These are phyloP conservation scores for Aurelia coerulea DNA, from an alignment of 30 jellyfish, hydroid and myxozoan genomes.

Conservation along the genomic window DNA sequence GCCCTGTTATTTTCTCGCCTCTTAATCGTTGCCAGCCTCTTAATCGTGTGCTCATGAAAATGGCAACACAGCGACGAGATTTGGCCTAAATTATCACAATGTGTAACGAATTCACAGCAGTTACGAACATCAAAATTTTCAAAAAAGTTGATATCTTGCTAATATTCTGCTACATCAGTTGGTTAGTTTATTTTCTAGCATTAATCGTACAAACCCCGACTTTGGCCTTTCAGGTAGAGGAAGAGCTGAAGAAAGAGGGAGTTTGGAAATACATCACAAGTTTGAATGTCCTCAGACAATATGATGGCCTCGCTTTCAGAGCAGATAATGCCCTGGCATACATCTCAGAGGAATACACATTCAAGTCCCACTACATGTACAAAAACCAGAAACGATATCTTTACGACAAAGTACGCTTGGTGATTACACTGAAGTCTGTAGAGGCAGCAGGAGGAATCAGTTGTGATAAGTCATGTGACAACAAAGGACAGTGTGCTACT, in stretches of 20 bases:
- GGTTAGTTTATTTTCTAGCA: no score
- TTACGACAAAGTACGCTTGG: slow-evolving; percentile 14
- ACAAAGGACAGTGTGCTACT: slow-evolving; percentile 6
- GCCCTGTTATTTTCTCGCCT: no score
- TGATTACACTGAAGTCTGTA: slow-evolving; percentile 13
- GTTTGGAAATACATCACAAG: slow-evolving; percentile 24
- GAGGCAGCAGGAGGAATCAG: slow-evolving; percentile 15
- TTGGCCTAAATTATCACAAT: no score
- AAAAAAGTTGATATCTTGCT: no score
- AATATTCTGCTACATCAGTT: no score
- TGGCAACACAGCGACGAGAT: no score
- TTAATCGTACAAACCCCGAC: no score
- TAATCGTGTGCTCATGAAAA: no score
- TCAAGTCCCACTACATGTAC: neutral
- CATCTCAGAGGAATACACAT: slow-evolving; percentile 33
- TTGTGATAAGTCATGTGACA: slow-evolving; percentile 22
- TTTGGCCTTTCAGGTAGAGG: neutral
- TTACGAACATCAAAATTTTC: no score
- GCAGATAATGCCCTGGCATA: slow-evolving; percentile 8
- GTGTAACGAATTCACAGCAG: no score
- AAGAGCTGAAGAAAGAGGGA: slow-evolving; percentile 14
- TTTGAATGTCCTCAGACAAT: slow-evolving; percentile 19
- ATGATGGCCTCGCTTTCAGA: neutral
- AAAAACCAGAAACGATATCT: neutral
- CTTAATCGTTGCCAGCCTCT: no score